Evolutionary conservation across 2,113 vertebrate species (phyloP).

Genomic region (Misgurnus anguillicaudatus): DNA sequence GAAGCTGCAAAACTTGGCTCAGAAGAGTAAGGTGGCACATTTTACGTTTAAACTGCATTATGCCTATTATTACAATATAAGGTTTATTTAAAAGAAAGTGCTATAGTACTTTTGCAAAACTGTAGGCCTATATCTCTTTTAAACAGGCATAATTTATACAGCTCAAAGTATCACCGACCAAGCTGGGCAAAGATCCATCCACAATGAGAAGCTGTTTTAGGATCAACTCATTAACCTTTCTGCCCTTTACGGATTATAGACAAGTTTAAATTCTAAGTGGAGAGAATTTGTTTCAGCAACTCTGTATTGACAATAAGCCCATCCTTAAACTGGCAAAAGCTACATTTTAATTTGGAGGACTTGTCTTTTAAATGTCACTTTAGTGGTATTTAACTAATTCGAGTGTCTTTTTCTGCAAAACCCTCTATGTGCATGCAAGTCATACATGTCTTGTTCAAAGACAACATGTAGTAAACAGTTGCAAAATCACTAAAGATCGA

Average conservation of each 20-base stretch:
- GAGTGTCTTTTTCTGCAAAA: too few relatives aligned
- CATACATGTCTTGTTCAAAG: too few relatives aligned
- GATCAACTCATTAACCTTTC: constrained; percentile 52
- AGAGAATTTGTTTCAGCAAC: constrained; percentile 23
- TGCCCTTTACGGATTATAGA: constrained; percentile 36
- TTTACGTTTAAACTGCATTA: too few relatives aligned
- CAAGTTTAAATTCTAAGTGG: constrained; percentile 43
- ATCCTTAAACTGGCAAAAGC: constrained; percentile 35
- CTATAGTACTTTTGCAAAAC: background rate
- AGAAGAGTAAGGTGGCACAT: too few relatives aligned
- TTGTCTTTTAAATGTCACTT: background rate
- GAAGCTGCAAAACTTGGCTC: too few relatives aligned
- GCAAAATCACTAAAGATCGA: too few relatives aligned
- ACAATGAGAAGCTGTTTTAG: constrained; percentile 36
- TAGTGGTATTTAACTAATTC: too few relatives aligned
- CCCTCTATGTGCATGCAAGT: too few relatives aligned
- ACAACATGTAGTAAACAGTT: too few relatives aligned
- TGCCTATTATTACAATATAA: background rate
- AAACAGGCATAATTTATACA: background rate
- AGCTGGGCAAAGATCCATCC: constrained; percentile 22
- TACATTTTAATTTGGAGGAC: constrained; percentile 14
- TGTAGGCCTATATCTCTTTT: background rate
- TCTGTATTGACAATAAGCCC: constrained; percentile 24
- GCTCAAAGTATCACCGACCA: constrained; percentile 10
- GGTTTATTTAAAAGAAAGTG: background rate